These are phyloP conservation scores for Oasisia sp. DNA, from an alignment of 2,888 invertebrate genomes.

Conservation along the genomic window DNA sequence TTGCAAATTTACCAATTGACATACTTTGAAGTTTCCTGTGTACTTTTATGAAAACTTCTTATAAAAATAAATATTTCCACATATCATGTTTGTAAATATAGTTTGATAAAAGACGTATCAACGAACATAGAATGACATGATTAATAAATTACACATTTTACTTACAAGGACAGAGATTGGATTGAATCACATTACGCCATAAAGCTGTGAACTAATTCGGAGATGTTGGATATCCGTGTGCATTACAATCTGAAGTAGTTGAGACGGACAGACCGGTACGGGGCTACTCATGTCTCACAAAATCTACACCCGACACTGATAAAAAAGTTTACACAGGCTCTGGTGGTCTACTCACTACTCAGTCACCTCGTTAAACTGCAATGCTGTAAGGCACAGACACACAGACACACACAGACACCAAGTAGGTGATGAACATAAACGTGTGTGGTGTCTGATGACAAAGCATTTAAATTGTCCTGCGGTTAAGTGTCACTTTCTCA, in stretches of 20 bases:
- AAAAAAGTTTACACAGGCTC: not conserved
- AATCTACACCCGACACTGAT: not conserved
- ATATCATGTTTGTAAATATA: not conserved
- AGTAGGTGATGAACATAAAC: not conserved
- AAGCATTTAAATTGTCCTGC: not conserved
- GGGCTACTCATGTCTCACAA: not conserved
- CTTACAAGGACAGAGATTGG: not conserved
- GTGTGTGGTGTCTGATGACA: not conserved
- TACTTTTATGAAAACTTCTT: not conserved
- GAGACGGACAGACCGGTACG: not conserved
- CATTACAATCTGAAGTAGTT: not conserved
- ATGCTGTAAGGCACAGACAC: not conserved
- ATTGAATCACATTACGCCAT: not conserved
- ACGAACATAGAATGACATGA: not conserved
- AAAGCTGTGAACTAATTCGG: not conserved
- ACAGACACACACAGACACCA: not conserved
- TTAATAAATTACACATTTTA: not conserved
- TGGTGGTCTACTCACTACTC: not conserved
- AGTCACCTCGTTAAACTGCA: not conserved
- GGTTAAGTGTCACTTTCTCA: not conserved
- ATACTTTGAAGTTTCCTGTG: not conserved
- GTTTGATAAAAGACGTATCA: too few relatives aligned
- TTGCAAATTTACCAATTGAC: not conserved
- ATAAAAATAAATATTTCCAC: not conserved
- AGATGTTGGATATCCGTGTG: not conserved